Evolutionary conservation across 1,140 invertebrate genomes (phyloP), one percentile per base, ranked within the genome.

Genomic region (Lasioglossum albipes): DNA sequence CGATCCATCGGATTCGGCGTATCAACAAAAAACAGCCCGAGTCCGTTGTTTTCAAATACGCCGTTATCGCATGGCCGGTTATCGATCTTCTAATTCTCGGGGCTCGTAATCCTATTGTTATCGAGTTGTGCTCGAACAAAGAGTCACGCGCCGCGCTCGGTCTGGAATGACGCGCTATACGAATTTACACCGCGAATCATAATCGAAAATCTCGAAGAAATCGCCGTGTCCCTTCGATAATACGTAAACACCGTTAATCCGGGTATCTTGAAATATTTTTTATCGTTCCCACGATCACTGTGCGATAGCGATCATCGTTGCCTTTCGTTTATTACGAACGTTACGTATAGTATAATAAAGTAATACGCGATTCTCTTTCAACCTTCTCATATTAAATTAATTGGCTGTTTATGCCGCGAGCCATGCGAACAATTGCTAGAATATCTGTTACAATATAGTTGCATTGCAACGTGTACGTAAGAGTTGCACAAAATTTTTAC

Each of bases 71-170:
- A 36, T 36, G 16, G 2, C 22, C 22, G 59, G 36, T 52, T 64
- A 78, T 78, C 68, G 45, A 72, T 72, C 16, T 4, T 27, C 20
- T 13, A 61, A 61, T 68, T 68, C n/a, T 2, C 5, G 7, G 9
- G 31, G 7, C 65, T 49, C 54, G 65, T n/a, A 77, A 71, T 78
- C 57, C 59, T 13, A 20, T 41, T 9, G 42, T 64, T 64, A 78
- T 54, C 42, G 6, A n/a, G 0, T 5, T 18, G 10, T 7, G 16
- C 52, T 20, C 6, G 36, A 22, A n/a, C 52, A 62, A 68, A 72
- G 45, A 76, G n/a, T 61, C 54, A 36, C 9, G 4, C 22, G 22
- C 4, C 16, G 57, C 31, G 13, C 7, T 5, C 16, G 57, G n/a
- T 6, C 4, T 2, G 6, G 45, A 41, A 16, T 45, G 64, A 68